Conservation (phyloP, 2,113 vertebrate species). For the Oncorhynchus keta region DNA sequence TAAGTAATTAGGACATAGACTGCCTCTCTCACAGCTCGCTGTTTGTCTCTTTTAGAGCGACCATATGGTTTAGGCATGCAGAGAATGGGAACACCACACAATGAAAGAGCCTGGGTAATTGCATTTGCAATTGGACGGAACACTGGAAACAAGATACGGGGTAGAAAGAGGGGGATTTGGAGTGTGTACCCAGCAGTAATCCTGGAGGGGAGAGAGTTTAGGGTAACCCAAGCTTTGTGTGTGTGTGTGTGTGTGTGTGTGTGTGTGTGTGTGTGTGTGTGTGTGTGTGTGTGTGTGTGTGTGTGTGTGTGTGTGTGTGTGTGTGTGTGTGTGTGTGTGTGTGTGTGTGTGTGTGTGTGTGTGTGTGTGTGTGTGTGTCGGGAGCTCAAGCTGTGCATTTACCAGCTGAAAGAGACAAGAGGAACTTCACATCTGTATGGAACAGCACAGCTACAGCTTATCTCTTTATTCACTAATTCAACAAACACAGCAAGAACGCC, state of each 20-base stretch:
- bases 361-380: too few relatives aligned
- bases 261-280: conserved; percentile 17
- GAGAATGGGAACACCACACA: conserved; percentile 47
- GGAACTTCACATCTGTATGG: conserved; percentile 50
- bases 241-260: conserved; percentile 10
- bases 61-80: conserved; percentile 60
- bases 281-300: conserved; percentile 20
- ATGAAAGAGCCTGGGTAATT: conserved; percentile 56
- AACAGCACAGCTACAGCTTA: conserved; percentile 42
- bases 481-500: conserved; percentile 24
- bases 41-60: conserved; percentile 38
- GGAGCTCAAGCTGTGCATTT: conserved; percentile 63
- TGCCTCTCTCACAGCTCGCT: conserved; percentile 12
- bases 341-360: too few relatives aligned
- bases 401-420: conserved; percentile 50
- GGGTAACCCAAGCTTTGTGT: conserved; percentile 51
- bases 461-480: conserved; percentile 56
- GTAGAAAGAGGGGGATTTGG: conserved; percentile 35
- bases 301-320: conserved; percentile 3
- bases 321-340: too few relatives aligned
- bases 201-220: conserved; percentile 31
- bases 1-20: conserved; percentile 10
- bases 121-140: conserved; percentile 61
- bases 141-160: conserved; percentile 49
- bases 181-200: conserved; percentile 58